phyloP scores from a whole-genome alignment of 2,888 invertebrate genomes.

The Cabera pusaria region DNA sequence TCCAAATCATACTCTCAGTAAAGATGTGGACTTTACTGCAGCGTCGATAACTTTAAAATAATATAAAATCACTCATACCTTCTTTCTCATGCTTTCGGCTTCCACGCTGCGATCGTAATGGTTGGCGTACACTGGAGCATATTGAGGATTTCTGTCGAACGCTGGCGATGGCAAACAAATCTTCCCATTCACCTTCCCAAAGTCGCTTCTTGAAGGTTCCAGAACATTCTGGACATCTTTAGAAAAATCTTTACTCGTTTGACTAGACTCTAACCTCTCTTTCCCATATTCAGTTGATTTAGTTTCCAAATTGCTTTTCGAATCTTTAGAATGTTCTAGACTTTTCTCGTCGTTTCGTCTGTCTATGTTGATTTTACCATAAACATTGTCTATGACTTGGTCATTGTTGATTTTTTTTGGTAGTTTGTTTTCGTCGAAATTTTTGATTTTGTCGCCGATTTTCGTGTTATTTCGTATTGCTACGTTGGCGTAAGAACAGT shows the following conservation, averaged over 20 bases:
- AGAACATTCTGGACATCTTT: conserved; percentile 11
- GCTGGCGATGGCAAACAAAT: conserved; percentile 51
- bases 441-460: conserved; percentile 76
- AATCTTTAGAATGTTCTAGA: conserved; percentile 19
- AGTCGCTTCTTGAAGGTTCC: conserved; percentile 23
- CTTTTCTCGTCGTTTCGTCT: conserved; percentile 28
- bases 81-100: conserved; percentile 63
- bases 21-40: no score
- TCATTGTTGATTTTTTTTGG: conserved; percentile 74
- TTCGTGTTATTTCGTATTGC: conserved; percentile 67
- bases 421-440: conserved; percentile 70
- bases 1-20: no score
- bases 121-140: conserved; percentile 64
- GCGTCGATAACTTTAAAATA: no score
- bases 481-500: conserved; percentile 69
- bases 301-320: conserved; percentile 4
- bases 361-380: conserved; percentile 66
- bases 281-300: conserved; percentile 8
- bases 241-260: conserved; percentile 4
- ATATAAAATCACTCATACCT: no score
- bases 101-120: conserved; percentile 69
- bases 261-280: conserved; percentile 1
- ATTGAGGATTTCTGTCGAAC: conserved; percentile 68
- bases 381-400: conserved; percentile 65
- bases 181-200: conserved; percentile 42